Percentiles rank a stretch among this genome's conserved stretches.
phyloP scores from a whole-genome alignment of 2,113 vertebrate species.

The Marmota monax region DNA sequence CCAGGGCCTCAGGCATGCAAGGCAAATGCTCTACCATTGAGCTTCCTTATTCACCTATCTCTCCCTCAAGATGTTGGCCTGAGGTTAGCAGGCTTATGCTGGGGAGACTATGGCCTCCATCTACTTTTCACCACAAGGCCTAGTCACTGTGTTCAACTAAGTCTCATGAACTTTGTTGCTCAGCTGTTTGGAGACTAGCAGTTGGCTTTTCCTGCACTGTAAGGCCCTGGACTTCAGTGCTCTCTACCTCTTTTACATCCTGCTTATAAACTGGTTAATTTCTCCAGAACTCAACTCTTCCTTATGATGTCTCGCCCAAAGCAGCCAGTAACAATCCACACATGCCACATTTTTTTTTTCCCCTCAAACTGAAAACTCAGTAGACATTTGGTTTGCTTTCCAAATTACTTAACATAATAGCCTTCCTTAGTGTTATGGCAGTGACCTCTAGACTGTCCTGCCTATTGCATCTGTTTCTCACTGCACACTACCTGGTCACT shows the following conservation, averaged over 20 bases:
- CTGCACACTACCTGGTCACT: background rate
- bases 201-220: background rate
- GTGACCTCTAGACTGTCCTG: background rate
- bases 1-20: background rate
- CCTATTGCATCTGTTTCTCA: background rate
- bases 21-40: background rate
- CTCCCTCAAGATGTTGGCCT: background rate
- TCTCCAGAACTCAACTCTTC: background rate
- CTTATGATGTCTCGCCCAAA: background rate
- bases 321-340: background rate
- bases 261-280: background rate
- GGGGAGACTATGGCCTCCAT: background rate
- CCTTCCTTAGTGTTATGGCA: background rate
- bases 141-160: background rate
- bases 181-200: background rate
- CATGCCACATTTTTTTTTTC: background rate
- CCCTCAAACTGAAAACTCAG: background rate
- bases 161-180: background rate
- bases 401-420: background rate
- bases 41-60: background rate
- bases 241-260: background rate
- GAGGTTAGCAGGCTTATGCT: background rate
- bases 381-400: background rate
- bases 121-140: background rate
- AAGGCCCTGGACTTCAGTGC: background rate